These are phyloP conservation scores for Anolis carolinensis DNA, from an alignment of 2,113 vertebrate genomes.

Conservation along the genomic window DNA sequence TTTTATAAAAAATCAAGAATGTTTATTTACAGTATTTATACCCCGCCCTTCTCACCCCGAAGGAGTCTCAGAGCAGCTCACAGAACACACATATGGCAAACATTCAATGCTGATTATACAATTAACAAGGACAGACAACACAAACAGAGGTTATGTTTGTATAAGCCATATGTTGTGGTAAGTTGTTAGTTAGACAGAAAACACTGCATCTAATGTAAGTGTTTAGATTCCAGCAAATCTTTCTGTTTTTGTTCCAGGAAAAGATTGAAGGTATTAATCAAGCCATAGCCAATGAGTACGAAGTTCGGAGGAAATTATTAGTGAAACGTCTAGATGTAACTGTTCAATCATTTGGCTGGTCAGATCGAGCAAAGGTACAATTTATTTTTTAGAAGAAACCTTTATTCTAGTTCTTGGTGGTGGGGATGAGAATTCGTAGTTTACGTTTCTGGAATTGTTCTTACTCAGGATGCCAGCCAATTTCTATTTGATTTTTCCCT, in stretches of 20 bases:
- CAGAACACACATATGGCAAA: no score
- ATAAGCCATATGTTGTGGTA: background rate
- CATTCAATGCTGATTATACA: no score
- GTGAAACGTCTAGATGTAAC: slow-evolving; percentile 97
- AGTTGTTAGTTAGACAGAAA: background rate
- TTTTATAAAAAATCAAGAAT: background rate
- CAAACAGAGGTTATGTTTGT: background rate
- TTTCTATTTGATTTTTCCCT: background rate
- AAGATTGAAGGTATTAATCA: slow-evolving; percentile 98
- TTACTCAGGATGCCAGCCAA: background rate
- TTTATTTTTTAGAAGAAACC: slow-evolving; percentile 37
- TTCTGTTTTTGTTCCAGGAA: slow-evolving; percentile 81
- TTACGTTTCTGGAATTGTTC: background rate
- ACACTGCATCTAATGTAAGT: background rate
- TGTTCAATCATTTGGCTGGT: slow-evolving; percentile 98
- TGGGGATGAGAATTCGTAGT: no score
- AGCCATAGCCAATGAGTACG: slow-evolving; percentile 94
- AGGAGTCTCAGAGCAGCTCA: no score
- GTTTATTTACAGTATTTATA: no score
- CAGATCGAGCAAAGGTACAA: slow-evolving; percentile 93
- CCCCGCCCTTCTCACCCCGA: no score
- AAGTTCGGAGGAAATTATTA: slow-evolving; percentile 94
- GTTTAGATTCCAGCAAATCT: slow-evolving; percentile 33
- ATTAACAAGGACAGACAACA: no score
- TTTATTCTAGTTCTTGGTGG: background rate